phyloP scores from a whole-genome alignment of 2,113 vertebrate species.

The Spermophilus dauricus region DNA sequence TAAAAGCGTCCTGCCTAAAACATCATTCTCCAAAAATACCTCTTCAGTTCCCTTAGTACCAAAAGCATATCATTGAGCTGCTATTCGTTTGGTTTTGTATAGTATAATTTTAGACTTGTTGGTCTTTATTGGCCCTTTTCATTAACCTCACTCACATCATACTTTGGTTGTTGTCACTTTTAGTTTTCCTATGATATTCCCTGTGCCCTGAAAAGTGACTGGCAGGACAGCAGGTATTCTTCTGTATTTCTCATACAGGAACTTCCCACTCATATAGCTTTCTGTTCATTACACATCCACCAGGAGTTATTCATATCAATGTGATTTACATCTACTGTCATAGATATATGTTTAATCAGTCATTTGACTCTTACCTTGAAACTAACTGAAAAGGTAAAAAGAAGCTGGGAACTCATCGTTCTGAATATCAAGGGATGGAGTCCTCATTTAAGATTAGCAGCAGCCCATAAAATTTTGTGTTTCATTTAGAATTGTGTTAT shows the following conservation, averaged over 20 bases:
- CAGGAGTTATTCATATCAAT: neutral
- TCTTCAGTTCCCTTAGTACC: neutral
- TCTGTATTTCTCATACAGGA: neutral
- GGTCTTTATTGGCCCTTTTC: neutral
- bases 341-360: neutral
- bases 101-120: neutral
- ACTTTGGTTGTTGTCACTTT: neutral
- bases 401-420: neutral
- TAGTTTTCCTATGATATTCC: neutral
- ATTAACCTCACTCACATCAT: neutral
- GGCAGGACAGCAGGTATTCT: neutral
- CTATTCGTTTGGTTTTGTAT: neutral
- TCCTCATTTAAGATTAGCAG: neutral
- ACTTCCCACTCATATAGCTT: neutral
- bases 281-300: neutral
- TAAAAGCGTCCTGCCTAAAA: neutral
- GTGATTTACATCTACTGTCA: neutral
- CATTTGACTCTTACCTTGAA: neutral
- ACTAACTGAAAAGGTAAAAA: neutral
- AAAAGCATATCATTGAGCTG: neutral
- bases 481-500: neutral
- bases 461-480: neutral
- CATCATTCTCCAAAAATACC: neutral
- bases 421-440: neutral
- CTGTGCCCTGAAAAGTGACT: neutral